Percentiles rank a stretch among this genome's conserved stretches.
These are phyloP conservation scores for Agapornis roseicollis DNA, from an alignment of 2,113 vertebrate genomes.

Conservation along the genomic window DNA sequence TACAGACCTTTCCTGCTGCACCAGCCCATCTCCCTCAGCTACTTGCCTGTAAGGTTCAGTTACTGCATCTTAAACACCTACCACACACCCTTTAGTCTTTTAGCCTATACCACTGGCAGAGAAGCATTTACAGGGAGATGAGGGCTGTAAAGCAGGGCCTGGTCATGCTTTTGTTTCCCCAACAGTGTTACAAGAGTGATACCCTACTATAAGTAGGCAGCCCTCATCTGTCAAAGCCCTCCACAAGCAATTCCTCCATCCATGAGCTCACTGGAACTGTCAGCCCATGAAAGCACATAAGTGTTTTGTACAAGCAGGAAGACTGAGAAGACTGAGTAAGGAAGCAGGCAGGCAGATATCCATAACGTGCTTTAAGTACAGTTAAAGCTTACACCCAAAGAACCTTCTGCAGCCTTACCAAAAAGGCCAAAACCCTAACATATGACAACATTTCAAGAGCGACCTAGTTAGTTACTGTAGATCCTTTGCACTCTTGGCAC, in stretches of 20 bases:
- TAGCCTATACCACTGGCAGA: neutral
- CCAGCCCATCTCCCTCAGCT: neutral
- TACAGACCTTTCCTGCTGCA: neutral
- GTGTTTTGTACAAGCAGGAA: neutral
- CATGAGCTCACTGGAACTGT: neutral
- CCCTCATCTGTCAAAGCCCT: neutral
- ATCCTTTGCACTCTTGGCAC: neutral
- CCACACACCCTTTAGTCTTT: neutral
- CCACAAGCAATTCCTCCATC: neutral
- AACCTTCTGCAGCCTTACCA: neutral
- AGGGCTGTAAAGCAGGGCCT: neutral
- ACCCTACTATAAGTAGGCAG: neutral
- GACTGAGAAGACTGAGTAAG: neutral
- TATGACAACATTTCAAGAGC: neutral
- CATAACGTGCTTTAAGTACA: neutral
- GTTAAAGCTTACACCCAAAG: neutral
- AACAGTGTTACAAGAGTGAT: neutral
- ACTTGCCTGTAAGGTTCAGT: neutral
- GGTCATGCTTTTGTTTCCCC: neutral
- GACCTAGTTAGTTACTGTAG: neutral
- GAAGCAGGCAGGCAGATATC: neutral
- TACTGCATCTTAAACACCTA: neutral
- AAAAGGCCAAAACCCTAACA: neutral
- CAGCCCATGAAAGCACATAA: neutral
- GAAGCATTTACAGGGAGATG: neutral